A percentile compares a stretch with the other conserved stretches of the same genome.
Evolutionary conservation across 2,113 vertebrate genomes (phyloP).

Genomic region (Balaeniceps rex): DNA sequence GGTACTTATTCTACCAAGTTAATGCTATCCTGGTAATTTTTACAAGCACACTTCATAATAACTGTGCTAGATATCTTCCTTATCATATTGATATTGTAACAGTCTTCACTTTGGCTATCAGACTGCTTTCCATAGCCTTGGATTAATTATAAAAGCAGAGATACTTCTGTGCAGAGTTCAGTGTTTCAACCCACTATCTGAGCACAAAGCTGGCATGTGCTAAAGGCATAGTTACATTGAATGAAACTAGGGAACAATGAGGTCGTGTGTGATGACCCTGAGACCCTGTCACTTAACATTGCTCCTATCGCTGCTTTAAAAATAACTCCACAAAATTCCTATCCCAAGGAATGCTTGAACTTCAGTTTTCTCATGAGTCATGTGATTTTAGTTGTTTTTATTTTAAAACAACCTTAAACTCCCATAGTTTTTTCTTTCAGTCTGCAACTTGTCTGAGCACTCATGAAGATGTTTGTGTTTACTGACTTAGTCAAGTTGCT

Average conservation of each 20-base stretch:
- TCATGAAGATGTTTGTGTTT: not conserved
- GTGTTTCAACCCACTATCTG: not conserved
- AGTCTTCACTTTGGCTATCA: not conserved
- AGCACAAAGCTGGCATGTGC: not conserved
- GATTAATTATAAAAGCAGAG: not conserved
- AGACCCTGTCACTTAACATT: not conserved
- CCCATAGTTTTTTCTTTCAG: not conserved
- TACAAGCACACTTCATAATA: not conserved
- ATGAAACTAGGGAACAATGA: not conserved
- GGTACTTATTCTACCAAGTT: not conserved
- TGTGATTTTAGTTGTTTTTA: not conserved
- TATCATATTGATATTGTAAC: not conserved
- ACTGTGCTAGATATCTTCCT: not conserved
- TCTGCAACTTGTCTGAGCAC: not conserved
- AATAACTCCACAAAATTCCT: constrained; percentile 20
- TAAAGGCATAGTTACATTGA: not conserved
- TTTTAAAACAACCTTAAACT: not conserved
- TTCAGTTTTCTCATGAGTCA: not conserved
- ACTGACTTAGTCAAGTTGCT: not conserved
- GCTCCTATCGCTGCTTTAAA: not conserved
- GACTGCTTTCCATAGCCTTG: not conserved
- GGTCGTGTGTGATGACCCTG: not conserved
- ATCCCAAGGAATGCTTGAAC: not conserved
- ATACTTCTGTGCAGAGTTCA: not conserved
- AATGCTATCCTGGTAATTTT: not conserved